Evolutionary conservation across 2,113 vertebrate genomes (phyloP).

Genomic region (Pimephales promelas): DNA sequence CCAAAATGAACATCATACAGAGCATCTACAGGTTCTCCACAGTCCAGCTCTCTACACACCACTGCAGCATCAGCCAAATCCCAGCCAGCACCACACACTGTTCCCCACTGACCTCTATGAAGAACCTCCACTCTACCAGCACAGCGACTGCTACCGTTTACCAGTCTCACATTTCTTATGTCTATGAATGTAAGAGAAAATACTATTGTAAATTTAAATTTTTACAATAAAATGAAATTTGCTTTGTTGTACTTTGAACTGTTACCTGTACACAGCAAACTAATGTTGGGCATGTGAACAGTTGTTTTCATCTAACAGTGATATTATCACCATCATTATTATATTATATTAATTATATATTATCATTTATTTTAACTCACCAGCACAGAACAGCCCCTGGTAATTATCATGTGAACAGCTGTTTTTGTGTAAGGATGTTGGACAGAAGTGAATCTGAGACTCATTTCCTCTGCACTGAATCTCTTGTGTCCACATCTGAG

Average conservation of each 20-base stretch:
- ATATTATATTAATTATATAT: too few species aligned
- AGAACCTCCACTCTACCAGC: conserved; percentile 11
- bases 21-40: conserved; percentile 14
- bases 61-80: conserved; percentile 30
- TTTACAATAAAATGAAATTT: too few species aligned
- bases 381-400: not conserved
- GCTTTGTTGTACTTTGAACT: too few species aligned
- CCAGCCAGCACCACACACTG: conserved; percentile 19
- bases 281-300: not conserved
- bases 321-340: too few species aligned
- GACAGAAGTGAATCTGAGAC: not conserved
- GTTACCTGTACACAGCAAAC: not conserved
- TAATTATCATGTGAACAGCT: not conserved
- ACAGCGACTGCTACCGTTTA: too few species aligned
- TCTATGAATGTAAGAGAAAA: not conserved
- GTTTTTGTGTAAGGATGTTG: not conserved
- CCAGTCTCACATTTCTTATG: too few species aligned
- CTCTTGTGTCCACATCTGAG: too few species aligned
- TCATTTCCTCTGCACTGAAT: too few species aligned
- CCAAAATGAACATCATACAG: not conserved
- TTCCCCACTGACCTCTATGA: too few species aligned
- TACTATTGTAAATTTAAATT: not conserved
- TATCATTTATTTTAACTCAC: not conserved
- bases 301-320: not conserved
- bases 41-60: conserved; percentile 13